Evolutionary conservation across 2,797 vertebrate genomes (phyloP).

Genomic region (Parotocinclus haroldoi): DNA sequence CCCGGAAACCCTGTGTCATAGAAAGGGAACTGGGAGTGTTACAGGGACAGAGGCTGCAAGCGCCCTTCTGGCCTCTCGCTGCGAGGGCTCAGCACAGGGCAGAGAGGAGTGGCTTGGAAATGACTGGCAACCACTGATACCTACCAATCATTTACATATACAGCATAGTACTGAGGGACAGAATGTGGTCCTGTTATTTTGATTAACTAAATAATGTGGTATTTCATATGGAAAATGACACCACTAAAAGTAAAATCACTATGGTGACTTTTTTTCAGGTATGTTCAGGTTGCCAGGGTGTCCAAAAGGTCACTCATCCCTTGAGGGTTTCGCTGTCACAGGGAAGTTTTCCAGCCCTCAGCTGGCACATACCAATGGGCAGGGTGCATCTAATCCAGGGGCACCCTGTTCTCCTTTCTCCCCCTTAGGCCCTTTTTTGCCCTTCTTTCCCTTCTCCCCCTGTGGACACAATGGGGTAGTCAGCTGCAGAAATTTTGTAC

Average conservation of each 20-base stretch:
- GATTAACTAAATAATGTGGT: constrained; percentile 18
- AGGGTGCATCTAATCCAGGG: constrained; percentile 99
- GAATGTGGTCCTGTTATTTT: constrained; percentile 10
- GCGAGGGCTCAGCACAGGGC: constrained; percentile 47
- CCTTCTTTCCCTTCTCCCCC: constrained; percentile 99
- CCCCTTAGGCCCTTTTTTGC: constrained; percentile 99
- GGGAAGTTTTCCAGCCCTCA: constrained; percentile 67
- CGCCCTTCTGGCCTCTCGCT: constrained; percentile 54
- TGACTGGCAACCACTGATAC: constrained; percentile 49
- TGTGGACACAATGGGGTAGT: constrained; percentile 94
- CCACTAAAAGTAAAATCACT: not conserved
- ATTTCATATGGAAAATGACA: constrained; percentile 5
- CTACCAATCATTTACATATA: constrained; percentile 18
- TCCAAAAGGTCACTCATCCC: constrained; percentile 73
- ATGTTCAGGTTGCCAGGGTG: constrained; percentile 48
- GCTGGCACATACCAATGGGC: constrained; percentile 97
- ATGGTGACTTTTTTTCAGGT: constrained; percentile 7
- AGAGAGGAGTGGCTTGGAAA: constrained; percentile 72
- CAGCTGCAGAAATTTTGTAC: constrained; percentile 69
- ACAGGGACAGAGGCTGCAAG: constrained; percentile 80
- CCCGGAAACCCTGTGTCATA: constrained; percentile 99
- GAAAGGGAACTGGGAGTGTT: constrained; percentile 97
- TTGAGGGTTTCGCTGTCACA: constrained; percentile 55
- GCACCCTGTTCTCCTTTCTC: constrained; percentile 99
- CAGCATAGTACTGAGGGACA: not conserved